Evolutionary conservation across 2,888 invertebrate species (phyloP).

Genomic region (Brachylomia viminalis): DNA sequence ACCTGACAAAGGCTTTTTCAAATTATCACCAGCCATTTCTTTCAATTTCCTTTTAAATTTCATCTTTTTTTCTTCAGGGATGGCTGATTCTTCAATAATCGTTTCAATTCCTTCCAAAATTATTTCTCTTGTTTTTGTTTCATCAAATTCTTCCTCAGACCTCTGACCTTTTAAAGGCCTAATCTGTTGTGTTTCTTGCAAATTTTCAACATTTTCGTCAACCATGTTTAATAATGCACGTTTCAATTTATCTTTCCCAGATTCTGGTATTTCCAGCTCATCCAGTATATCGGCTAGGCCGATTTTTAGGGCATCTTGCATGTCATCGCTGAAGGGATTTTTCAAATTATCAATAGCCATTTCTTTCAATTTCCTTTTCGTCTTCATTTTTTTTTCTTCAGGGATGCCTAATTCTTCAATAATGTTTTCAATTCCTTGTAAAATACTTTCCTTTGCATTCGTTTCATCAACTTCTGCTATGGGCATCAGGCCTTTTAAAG

Average conservation of each 20-base stretch:
- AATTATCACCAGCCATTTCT: background rate
- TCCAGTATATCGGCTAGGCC: conserved; percentile 49
- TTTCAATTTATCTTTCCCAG: conserved; percentile 47
- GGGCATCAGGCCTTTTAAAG: background rate
- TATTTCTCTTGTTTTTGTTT: background rate
- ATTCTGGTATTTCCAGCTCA: conserved; percentile 22
- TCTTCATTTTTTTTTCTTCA: background rate
- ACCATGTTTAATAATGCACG: conserved; percentile 46
- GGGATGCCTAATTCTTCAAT: background rate
- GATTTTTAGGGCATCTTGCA: background rate
- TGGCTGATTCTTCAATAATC: background rate
- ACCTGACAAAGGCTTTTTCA: background rate
- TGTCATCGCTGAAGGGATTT: background rate
- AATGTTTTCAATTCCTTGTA: background rate
- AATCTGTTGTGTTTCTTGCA: too few relatives aligned
- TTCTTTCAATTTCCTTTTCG: background rate
- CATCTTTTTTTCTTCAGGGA: background rate
- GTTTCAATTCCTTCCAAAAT: background rate
- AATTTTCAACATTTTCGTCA: conserved; percentile 6
- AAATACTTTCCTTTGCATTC: background rate
- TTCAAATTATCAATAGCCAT: background rate
- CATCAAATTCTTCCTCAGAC: too few relatives aligned
- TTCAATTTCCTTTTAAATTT: background rate
- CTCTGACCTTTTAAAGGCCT: too few relatives aligned
- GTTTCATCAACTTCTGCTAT: background rate